These are phyloP conservation scores for Chrysochloris asiatica DNA, from an alignment of 2,113 vertebrate species.

Conservation along the genomic window DNA sequence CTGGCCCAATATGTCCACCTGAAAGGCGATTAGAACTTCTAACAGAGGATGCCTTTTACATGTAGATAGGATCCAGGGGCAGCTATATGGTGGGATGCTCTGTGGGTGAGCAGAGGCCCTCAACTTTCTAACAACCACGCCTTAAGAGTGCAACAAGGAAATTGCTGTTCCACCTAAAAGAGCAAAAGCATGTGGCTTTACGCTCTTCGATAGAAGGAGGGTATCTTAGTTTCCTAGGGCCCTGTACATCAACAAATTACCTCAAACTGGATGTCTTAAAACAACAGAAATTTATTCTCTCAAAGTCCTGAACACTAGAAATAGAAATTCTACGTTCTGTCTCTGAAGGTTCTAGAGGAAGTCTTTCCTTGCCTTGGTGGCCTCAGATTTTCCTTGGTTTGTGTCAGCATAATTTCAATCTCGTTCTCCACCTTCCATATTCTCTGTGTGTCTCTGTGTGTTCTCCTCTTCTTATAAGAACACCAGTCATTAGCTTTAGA, in stretches of 20 bases:
- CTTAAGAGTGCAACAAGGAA: neutral
- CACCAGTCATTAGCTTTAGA: neutral
- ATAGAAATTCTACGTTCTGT: neutral
- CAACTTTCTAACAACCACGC: neutral
- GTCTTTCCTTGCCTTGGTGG: neutral
- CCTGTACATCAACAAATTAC: neutral
- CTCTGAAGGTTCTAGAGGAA: neutral
- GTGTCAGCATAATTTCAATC: neutral
- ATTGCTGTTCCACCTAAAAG: too few relatives aligned
- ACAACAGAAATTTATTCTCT: neutral
- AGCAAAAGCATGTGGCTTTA: too few relatives aligned
- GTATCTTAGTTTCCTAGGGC: neutral
- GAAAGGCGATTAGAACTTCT: neutral
- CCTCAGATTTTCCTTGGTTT: neutral
- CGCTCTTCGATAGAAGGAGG: too few relatives aligned
- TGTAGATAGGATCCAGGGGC: accelerated
- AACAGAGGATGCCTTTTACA: neutral
- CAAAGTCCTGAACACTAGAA: too few relatives aligned
- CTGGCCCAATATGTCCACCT: neutral
- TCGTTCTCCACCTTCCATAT: neutral
- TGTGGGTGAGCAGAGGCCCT: neutral
- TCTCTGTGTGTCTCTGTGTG: neutral
- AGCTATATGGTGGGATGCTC: too few relatives aligned
- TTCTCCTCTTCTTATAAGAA: neutral
- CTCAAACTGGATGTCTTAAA: neutral